Evolutionary conservation across 2,888 invertebrate species (phyloP).

Genomic region (Apantesis nais): DNA sequence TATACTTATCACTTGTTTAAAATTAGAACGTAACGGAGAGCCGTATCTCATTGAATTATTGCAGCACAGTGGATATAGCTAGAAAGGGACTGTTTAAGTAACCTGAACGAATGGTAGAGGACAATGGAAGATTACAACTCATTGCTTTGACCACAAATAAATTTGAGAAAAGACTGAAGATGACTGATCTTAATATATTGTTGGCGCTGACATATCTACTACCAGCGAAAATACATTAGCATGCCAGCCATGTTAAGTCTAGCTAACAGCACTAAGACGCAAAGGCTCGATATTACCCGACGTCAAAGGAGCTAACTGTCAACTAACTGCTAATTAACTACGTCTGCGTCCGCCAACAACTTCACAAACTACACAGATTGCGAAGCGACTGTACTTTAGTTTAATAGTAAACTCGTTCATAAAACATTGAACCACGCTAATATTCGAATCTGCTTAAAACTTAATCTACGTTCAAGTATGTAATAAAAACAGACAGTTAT

Average conservation of each 20-base stretch:
- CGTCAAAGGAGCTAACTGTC: conserved; percentile 71
- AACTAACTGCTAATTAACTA: conserved; percentile 73
- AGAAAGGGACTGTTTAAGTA: too few species aligned
- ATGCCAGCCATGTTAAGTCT: conserved; percentile 27
- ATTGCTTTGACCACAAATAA: too few species aligned
- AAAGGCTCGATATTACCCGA: conserved; percentile 59
- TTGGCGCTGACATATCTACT: not conserved
- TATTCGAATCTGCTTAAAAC: conserved; percentile 48
- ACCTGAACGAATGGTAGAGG: too few species aligned
- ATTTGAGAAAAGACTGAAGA: too few species aligned
- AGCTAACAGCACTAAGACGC: conserved; percentile 56
- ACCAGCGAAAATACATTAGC: conserved; percentile 22
- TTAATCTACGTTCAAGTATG: conserved; percentile 51
- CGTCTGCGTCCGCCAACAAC: conserved; percentile 54
- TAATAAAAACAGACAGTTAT: conserved; percentile 48
- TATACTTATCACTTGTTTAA: not conserved
- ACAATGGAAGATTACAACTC: too few species aligned
- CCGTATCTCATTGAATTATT: not conserved
- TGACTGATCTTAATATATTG: too few species aligned
- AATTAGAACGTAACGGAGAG: not conserved
- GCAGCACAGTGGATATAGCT: too few species aligned
- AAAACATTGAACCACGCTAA: conserved; percentile 51
- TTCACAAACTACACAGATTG: conserved; percentile 50
- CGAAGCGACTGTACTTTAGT: conserved; percentile 33
- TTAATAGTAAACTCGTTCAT: conserved; percentile 48